Conservation (phyloP, 2,888 invertebrate genomes). For the Acheta domesticus region DNA sequence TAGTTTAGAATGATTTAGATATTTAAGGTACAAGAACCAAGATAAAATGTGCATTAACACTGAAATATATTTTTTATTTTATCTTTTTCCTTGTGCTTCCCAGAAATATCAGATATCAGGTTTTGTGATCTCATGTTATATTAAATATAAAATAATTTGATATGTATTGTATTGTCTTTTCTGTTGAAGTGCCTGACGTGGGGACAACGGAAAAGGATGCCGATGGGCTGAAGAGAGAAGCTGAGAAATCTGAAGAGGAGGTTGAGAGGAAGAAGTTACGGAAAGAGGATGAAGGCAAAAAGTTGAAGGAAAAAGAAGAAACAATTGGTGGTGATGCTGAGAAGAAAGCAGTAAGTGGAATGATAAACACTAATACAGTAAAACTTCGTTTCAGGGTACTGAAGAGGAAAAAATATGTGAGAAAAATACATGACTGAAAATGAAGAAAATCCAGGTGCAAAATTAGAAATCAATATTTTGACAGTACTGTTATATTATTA, state of each 20-base stretch:
- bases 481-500: background rate
- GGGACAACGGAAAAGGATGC: conserved; percentile 42
- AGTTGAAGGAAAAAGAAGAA: conserved; percentile 21
- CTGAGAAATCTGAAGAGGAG: conserved; percentile 48
- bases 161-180: too few relatives aligned
- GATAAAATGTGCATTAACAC: too few relatives aligned
- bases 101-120: too few relatives aligned
- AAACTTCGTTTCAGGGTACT: too few relatives aligned
- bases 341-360: conserved; percentile 45
- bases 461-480: too few relatives aligned
- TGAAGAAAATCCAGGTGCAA: too few relatives aligned
- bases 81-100: too few relatives aligned
- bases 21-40: too few relatives aligned
- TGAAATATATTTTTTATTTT: too few relatives aligned
- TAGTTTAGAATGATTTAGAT: too few relatives aligned
- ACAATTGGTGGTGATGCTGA: conserved; percentile 36
- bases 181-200: conserved; percentile 40
- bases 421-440: background rate
- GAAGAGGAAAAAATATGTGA: background rate
- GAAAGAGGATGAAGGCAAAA: conserved; percentile 44
- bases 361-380: background rate
- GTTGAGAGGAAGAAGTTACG: conserved; percentile 48
- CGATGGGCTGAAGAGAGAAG: conserved; percentile 48
- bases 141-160: too few relatives aligned
- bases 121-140: too few relatives aligned